Base-by-base conservation (phyloP, 2,113 vertebrate genomes). In the Anseranas semipalmata region DNA sequence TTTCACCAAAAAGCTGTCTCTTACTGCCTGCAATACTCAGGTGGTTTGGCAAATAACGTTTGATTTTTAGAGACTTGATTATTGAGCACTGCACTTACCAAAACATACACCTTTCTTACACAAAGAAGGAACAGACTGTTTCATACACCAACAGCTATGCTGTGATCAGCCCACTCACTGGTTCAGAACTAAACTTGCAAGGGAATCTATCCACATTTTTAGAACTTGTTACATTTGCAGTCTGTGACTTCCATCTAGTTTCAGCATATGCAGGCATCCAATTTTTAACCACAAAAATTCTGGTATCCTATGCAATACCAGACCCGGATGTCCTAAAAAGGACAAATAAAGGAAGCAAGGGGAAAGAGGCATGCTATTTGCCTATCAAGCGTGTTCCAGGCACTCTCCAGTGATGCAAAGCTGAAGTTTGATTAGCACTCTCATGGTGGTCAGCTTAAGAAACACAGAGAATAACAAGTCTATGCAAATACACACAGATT, bases 21-120 rank as follows among this genome's bases (percentile, higher is more conserved):
- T 82, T 80, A 71, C 32, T 82, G 62, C 27, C 58, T 90, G 6
- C 33, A 90, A 59, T 33, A 67, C 14, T 80, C 37, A 24, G 25
- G 27, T 45, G 6, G 30, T 27, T 95, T 65, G 24, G 25, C 18
- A 95, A 93, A 93, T 27, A 84, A 63, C 32, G 41, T 33, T 39
- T 41, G 4, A 45, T 72, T 90, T 92, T 87, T 48, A 67, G 48
- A 73, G 43, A 37, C 41, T 71, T 74, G 33, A 85, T 94, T 92
- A 87, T n/a, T 74, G 35, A 96, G 39, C 21, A 71, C 35, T 81
- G 37, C 21, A 39, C 10, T 81, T 85, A 72, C 35, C 50, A 67
- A 80, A 79, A 10, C 33, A 0, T 2, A 30, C 27, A 25, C 10
- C 6, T 48, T 63, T 74, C 50, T 68, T 60, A 66, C 27, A 65